phyloP scores from a whole-genome alignment of 2,113 vertebrate species.

The Sander lucioperca region DNA sequence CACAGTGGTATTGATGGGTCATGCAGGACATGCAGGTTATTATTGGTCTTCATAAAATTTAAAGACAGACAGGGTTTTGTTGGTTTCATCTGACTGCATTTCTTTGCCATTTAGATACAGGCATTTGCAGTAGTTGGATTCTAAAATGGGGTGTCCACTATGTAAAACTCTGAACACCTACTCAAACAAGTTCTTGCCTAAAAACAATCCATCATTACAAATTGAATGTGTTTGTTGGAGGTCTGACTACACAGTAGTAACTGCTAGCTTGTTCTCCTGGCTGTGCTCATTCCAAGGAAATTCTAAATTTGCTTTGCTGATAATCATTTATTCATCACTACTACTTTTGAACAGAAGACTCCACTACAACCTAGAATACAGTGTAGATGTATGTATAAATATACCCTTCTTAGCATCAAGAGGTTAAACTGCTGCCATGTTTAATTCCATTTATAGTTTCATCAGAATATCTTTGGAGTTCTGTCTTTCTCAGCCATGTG shows the following conservation, averaged over 20 bases:
- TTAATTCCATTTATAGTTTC: not conserved
- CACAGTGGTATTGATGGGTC: not conserved
- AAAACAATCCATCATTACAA: not conserved
- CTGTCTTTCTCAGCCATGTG: not conserved
- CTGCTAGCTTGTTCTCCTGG: not conserved
- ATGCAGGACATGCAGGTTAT: not conserved
- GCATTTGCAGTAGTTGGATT: not conserved
- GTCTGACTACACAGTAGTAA: not conserved
- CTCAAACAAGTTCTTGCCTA: not conserved
- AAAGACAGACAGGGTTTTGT: too few relatives aligned
- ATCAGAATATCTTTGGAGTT: not conserved
- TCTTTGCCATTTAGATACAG: not conserved
- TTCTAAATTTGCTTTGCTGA: not conserved
- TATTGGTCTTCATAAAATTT: not conserved
- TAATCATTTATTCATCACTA: not conserved
- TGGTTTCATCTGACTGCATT: not conserved
- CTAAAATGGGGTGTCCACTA: not conserved
- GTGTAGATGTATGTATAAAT: not conserved
- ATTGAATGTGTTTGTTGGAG: not conserved
- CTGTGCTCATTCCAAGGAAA: constrained; percentile 1
- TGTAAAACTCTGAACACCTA: not conserved
- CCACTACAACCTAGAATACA: not conserved
- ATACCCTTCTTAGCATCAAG: not conserved
- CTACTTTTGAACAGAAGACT: not conserved
- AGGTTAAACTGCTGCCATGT: not conserved